These are phyloP conservation scores for Epirrita christyi DNA, from an alignment of 2,888 invertebrate species.

Conservation along the genomic window DNA sequence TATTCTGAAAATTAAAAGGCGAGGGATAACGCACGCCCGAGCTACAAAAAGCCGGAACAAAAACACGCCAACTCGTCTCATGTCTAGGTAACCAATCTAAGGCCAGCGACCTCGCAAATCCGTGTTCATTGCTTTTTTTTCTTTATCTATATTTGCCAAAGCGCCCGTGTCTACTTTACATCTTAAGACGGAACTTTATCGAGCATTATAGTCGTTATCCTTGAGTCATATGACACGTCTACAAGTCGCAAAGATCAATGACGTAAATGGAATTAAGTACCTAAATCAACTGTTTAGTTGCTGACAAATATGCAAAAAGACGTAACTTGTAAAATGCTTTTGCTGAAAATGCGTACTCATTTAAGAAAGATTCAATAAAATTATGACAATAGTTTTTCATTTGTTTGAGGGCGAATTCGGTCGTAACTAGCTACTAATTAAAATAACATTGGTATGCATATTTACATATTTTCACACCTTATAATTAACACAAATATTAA, in stretches of 20 bases:
- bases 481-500: neutral
- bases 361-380: too few relatives aligned
- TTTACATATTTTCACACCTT: slow-evolving; percentile 13
- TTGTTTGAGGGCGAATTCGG: too few relatives aligned
- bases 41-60: slow-evolving; percentile 68
- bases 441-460: neutral
- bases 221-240: neutral
- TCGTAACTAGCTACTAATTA: too few relatives aligned
- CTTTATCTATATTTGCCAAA: slow-evolving; percentile 44
- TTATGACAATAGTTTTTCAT: too few relatives aligned
- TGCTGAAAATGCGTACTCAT: neutral
- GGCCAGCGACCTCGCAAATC: slow-evolving; percentile 74
- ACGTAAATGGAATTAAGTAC: slow-evolving; percentile 3
- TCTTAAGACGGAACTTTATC: slow-evolving; percentile 8
- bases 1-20: slow-evolving; percentile 24
- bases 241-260: neutral
- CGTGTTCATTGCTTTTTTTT: slow-evolving; percentile 57
- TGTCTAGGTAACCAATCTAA: slow-evolving; percentile 67
- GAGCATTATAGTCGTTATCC: neutral
- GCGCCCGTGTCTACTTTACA: slow-evolving; percentile 43
- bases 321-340: neutral
- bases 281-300: neutral
- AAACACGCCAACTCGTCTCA: slow-evolving; percentile 59
- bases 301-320: neutral
- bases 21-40: slow-evolving; percentile 73